Evolutionary conservation across 2,797 vertebrate genomes (phyloP), one percentile per base, ranked within the genome.

Genomic region (Mus minutoides): DNA sequence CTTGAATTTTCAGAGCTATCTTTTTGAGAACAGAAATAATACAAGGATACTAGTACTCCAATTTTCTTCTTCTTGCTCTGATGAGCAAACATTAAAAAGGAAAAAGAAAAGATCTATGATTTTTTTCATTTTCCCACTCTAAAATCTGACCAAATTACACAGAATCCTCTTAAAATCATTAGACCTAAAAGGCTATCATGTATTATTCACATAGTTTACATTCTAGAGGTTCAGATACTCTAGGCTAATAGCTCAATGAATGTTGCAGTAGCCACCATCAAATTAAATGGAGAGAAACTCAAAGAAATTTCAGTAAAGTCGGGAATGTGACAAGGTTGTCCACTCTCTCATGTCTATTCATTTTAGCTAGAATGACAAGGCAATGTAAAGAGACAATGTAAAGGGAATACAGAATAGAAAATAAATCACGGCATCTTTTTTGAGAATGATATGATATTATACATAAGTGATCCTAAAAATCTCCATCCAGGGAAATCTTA

Each of bases 21-120:
- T 71, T 82, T 80, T 58, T 54, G 3, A 58, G 90, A 94, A 85
- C 46, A 79, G 43, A 92, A 82, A 80, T 60, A 34, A 92, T 21
- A 46, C 62, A 91, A 78, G 37, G 89, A 79, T 9, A 54, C 26
- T 46, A 93, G 19, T 56, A 1, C 2, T 40, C 3, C 3, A 54
- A 4, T 43, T 43, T 12, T 29, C 16, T 90, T 73, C 4, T 60
- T 91, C 9, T 85, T 80, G 22, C 34, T 89, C 58, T 5, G 17
- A 71, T 58, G 2, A 37, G 5, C 9, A 69, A 94, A 93, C 77
- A 83, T n/a, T 67, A 49, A 85, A 83, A 82, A 88, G 52, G 21
- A 4, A 22, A 24, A 78, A 90, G 82, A 22, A 9, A 71, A 86
- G 12, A 56, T n/a, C 0, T 34, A 29, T 67, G 82, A 31, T 3